phyloP scores from a whole-genome alignment of 2,113 vertebrate species.

The Eudyptes chrysolophus region DNA sequence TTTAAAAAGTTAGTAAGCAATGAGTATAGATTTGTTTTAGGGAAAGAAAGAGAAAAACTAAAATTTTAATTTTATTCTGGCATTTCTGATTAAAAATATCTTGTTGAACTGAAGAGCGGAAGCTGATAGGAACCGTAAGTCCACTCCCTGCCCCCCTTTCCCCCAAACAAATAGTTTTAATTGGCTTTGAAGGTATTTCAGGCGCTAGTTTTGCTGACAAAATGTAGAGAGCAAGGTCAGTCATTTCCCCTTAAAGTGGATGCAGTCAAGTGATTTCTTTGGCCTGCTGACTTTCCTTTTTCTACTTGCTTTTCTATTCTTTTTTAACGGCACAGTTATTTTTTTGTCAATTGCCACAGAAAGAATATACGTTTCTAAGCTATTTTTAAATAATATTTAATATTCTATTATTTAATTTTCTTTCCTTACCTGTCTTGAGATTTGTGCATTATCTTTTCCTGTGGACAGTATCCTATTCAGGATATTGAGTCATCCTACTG shows the following conservation, averaged over 20 bases:
- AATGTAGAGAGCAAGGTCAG: neutral
- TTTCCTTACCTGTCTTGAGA: neutral
- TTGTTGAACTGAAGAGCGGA: neutral
- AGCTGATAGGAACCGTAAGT: neutral
- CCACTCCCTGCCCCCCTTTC: neutral
- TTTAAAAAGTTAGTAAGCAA: neutral
- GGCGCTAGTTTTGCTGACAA: neutral
- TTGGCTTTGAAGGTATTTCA: constrained; percentile 11
- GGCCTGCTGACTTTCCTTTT: neutral
- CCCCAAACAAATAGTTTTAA: neutral
- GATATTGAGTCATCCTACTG: neutral
- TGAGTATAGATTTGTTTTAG: neutral
- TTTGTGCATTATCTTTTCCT: neutral
- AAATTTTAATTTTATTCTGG: neutral
- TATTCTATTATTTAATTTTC: neutral
- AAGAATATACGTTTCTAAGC: neutral
- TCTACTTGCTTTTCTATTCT: neutral
- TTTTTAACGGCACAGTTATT: neutral
- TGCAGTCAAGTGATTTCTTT: neutral
- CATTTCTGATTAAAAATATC: neutral
- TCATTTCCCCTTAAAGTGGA: neutral
- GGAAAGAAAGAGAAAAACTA: neutral
- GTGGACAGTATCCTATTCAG: neutral
- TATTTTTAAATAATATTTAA: neutral
- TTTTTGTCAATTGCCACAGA: neutral